phyloP scores from a whole-genome alignment of 2,797 vertebrate species.

The Erethizon dorsatum region DNA sequence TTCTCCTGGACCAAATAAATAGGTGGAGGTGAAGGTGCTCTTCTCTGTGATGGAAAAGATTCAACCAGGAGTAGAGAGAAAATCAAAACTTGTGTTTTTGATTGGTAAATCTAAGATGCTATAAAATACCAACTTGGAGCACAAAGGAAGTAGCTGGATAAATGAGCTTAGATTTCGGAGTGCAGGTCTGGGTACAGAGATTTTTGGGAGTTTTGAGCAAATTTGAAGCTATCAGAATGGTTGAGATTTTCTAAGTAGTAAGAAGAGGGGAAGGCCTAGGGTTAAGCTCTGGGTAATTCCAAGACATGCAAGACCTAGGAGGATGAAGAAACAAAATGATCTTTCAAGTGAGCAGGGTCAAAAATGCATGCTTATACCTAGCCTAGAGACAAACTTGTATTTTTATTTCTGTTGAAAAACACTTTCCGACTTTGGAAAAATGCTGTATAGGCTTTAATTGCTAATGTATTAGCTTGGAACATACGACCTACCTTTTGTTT shows the following conservation, averaged over 20 bases:
- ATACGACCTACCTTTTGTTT: not conserved
- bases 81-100: not conserved
- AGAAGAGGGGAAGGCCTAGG: not conserved
- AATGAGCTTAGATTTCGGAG: not conserved
- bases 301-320: not conserved
- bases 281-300: constrained; percentile 7
- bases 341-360: not conserved
- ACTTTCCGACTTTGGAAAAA: not conserved
- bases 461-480: not conserved
- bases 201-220: not conserved
- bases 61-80: not conserved
- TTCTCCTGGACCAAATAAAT: not conserved
- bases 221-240: not conserved
- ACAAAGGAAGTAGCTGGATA: not conserved
- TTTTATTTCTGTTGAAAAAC: constrained; percentile 41
- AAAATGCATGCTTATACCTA: not conserved
- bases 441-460: not conserved
- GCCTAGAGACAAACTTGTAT: not conserved
- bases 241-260: not conserved
- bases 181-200: not conserved
- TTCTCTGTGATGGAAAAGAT: not conserved
- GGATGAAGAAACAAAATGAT: not conserved
- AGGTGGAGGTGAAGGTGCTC: not conserved
- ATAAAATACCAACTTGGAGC: not conserved
- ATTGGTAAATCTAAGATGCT: not conserved